phyloP scores from a whole-genome alignment of 2,113 vertebrate species.

The Tragelaphus scriptus region DNA sequence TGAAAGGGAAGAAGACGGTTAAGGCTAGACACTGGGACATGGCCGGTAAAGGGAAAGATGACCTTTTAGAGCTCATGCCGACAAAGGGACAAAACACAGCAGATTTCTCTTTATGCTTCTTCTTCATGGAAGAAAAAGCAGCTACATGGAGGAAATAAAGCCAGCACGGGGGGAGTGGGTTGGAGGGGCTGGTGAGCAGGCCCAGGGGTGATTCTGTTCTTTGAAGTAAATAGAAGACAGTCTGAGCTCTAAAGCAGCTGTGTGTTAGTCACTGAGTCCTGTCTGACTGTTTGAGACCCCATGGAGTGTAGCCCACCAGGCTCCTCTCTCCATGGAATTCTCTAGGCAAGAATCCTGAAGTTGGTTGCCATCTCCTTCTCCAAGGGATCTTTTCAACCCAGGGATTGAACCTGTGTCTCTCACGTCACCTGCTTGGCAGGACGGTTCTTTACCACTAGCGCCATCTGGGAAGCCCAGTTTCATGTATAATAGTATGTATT shows the following conservation, averaged over 20 bases:
- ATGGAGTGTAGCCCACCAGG: not conserved
- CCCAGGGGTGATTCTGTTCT: not conserved
- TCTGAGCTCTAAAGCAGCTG: not conserved
- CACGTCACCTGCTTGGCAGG: not conserved
- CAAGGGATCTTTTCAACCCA: not conserved
- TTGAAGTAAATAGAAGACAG: not conserved
- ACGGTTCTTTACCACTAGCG: not conserved
- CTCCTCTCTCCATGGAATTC: not conserved
- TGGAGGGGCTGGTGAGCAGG: no score
- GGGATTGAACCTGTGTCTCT: not conserved
- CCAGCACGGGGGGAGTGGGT: accelerated
- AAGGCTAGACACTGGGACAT: not conserved
- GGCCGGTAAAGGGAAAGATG: not conserved
- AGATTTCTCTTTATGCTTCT: not conserved
- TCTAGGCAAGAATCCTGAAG: not conserved
- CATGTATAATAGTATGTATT: not conserved
- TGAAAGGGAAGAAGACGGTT: not conserved
- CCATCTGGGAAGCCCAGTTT: not conserved
- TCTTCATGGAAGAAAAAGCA: not conserved
- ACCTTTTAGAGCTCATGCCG: not conserved
- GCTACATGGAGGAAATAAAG: not conserved
- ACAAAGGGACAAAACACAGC: not conserved
- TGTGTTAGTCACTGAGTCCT: accelerated
- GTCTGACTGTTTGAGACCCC: not conserved
- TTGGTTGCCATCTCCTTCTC: not conserved